These are phyloP conservation scores for Rhingia campestris DNA, from an alignment of 2,888 invertebrate species.

Conservation along the genomic window DNA sequence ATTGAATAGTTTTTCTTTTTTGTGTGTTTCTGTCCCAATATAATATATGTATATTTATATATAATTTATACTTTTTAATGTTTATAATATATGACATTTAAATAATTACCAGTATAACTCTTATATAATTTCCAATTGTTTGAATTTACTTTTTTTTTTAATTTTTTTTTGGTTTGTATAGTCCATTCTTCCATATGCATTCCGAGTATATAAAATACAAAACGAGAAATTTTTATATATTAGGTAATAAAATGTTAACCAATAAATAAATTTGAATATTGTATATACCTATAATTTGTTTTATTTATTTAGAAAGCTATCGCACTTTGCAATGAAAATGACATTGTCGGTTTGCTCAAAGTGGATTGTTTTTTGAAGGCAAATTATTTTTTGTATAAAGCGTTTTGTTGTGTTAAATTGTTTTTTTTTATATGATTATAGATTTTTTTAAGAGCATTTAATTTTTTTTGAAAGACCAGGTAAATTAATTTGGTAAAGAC, in stretches of 20 bases:
- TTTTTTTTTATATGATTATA: not conserved
- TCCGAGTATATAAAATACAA: slow-evolving; percentile 42
- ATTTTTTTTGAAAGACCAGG: not conserved
- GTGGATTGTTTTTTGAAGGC: slow-evolving; percentile 62
- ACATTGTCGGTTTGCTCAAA: slow-evolving; percentile 12
- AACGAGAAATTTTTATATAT: slow-evolving; percentile 22
- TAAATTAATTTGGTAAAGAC: not conserved
- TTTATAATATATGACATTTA: slow-evolving; percentile 34
- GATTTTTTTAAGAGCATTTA: not conserved
- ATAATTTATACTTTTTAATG: not conserved
- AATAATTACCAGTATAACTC: slow-evolving; percentile 23
- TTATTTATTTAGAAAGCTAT: slow-evolving; percentile 46
- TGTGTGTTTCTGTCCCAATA: slow-evolving; percentile 38
- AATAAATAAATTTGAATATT: slow-evolving; percentile 53
- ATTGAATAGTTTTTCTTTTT: slow-evolving; percentile 20
- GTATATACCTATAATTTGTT: slow-evolving; percentile 29
- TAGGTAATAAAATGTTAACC: slow-evolving; percentile 24
- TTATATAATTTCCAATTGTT: slow-evolving; percentile 48
- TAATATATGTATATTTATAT: slow-evolving; percentile 1
- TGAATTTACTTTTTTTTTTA: slow-evolving; percentile 17
- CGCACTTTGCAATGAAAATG: slow-evolving; percentile 41
- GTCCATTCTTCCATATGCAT: slow-evolving; percentile 55
- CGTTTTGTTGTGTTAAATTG: slow-evolving; percentile 44
- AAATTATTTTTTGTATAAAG: slow-evolving; percentile 65
- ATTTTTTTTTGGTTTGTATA: slow-evolving; percentile 23